These are phyloP conservation scores for Watersipora subatra DNA, from an alignment of 1,140 invertebrate genomes.

Conservation along the genomic window DNA sequence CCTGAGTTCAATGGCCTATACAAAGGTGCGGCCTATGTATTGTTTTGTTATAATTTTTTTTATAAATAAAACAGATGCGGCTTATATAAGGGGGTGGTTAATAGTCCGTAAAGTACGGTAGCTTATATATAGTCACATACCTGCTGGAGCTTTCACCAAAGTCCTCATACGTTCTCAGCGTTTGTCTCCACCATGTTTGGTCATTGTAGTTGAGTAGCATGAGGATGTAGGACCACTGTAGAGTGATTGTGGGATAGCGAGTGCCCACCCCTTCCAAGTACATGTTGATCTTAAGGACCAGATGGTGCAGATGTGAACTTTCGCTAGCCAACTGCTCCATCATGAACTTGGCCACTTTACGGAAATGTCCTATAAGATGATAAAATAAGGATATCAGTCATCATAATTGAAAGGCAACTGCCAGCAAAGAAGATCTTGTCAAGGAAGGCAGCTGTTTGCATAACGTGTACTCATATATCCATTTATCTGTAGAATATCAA, in stretches of 20 bases:
- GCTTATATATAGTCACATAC: background rate
- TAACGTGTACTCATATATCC: too few relatives aligned
- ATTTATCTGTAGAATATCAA: too few relatives aligned
- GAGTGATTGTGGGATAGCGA: slow-evolving; percentile 48
- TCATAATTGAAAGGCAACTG: too few relatives aligned
- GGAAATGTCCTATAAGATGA: slow-evolving; percentile 41
- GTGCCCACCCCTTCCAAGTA: slow-evolving; percentile 44
- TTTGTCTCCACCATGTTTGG: slow-evolving; percentile 49
- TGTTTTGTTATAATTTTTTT: too few relatives aligned
- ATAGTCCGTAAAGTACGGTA: too few relatives aligned
- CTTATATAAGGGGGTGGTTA: too few relatives aligned
- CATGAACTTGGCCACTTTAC: slow-evolving; percentile 7
- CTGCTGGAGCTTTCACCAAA: background rate
- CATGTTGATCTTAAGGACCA: slow-evolving; percentile 43
- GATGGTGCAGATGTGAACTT: slow-evolving; percentile 18
- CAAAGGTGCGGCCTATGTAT: too few relatives aligned
- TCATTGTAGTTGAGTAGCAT: slow-evolving; percentile 53
- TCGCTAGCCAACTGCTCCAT: background rate
- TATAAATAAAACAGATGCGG: too few relatives aligned
- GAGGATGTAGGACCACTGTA: slow-evolving; percentile 58
- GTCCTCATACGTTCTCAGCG: slow-evolving; percentile 32
- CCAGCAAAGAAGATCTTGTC: too few relatives aligned
- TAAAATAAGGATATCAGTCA: too few relatives aligned
- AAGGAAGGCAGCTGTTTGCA: too few relatives aligned
- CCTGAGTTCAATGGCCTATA: too few relatives aligned